A percentile compares a stretch with the other conserved stretches of the same genome.
These are phyloP conservation scores for Perca flavescens DNA, from an alignment of 2,113 vertebrate genomes.

Conservation along the genomic window DNA sequence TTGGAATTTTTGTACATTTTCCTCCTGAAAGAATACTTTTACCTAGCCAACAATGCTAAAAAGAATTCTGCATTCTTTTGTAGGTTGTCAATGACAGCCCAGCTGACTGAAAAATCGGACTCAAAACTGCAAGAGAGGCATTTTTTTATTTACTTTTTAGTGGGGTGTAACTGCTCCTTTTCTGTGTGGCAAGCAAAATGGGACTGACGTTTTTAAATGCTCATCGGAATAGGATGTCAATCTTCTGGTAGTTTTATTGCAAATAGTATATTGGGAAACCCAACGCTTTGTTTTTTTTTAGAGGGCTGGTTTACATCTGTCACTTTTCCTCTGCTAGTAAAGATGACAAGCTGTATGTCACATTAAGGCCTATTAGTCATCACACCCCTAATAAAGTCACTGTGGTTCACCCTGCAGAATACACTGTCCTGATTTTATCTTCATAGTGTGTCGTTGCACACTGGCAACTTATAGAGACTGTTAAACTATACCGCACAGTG, in stretches of 20 bases:
- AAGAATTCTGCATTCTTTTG: constrained; percentile 75
- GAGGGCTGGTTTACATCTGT: constrained; percentile 40
- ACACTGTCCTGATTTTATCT: constrained; percentile 5
- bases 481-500: constrained; percentile 1
- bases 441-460: constrained; percentile 4
- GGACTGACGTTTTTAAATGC: constrained; percentile 63
- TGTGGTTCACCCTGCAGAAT: constrained; percentile 22
- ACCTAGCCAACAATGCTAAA: constrained; percentile 71
- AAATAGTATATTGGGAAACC: constrained; percentile 31
- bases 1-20: constrained; percentile 71
- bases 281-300: constrained; percentile 33
- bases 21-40: constrained; percentile 72
- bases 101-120: constrained; percentile 64
- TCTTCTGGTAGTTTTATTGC: constrained; percentile 41
- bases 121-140: constrained; percentile 70
- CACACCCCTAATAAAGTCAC: constrained; percentile 31
- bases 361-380: constrained; percentile 34
- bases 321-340: constrained; percentile 25
- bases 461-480: neutral
- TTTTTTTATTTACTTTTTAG: constrained; percentile 67
- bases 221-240: constrained; percentile 64
- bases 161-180: constrained; percentile 63
- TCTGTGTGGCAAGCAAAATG: constrained; percentile 61
- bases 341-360: constrained; percentile 36
- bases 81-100: constrained; percentile 62